These are phyloP conservation scores for Pardosa pseudoannulata DNA, from an alignment of 2,888 invertebrate species.

Conservation along the genomic window DNA sequence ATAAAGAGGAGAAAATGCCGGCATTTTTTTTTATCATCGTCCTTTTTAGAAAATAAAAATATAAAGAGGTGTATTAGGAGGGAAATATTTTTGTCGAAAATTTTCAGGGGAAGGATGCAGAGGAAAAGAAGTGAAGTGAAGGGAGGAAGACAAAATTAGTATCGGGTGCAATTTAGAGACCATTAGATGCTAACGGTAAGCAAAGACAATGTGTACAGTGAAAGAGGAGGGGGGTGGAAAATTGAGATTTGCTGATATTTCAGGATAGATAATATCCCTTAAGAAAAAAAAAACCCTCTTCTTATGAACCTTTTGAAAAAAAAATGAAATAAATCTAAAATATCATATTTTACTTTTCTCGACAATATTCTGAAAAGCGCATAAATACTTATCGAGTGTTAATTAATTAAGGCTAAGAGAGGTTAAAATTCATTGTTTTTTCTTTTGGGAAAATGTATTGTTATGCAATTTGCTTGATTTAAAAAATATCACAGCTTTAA, in stretches of 20 bases:
- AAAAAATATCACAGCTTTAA: no score
- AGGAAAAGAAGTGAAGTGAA: no score
- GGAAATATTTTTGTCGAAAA: slow-evolving; percentile 23
- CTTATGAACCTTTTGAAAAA: no score
- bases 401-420: no score
- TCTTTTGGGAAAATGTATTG: no score
- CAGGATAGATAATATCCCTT: background rate
- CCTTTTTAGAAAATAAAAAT: slow-evolving; percentile 5
- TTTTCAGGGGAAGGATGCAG: background rate
- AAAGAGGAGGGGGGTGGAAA: background rate
- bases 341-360: no score
- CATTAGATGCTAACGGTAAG: slow-evolving; percentile 42
- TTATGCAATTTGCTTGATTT: no score
- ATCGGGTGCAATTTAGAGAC: slow-evolving; percentile 59
- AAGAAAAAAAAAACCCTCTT: background rate
- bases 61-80: slow-evolving; percentile 35
- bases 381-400: no score
- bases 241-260: background rate
- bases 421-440: no score
- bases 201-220: background rate
- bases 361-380: no score
- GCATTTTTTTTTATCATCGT: slow-evolving; percentile 24
- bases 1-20: background rate
- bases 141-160: slow-evolving; percentile 49
- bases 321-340: no score